phyloP scores from a whole-genome alignment of 1,140 invertebrate genomes.

The Scaptomyza pallida region DNA sequence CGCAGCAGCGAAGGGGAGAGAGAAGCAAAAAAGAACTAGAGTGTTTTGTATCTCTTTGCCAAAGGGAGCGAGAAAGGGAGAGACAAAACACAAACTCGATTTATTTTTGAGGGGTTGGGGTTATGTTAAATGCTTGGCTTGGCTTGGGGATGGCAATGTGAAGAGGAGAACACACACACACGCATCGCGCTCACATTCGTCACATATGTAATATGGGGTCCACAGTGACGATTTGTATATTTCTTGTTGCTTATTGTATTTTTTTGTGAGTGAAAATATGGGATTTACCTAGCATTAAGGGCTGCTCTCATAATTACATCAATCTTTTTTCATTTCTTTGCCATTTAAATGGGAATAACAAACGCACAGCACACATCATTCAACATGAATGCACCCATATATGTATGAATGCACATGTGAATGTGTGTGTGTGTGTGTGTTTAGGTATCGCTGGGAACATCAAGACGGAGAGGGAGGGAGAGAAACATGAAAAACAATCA shows the following conservation, averaged over 20 bases:
- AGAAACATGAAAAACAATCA: neutral
- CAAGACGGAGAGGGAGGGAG: neutral
- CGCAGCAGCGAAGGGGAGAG: neutral
- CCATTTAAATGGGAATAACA: conserved; percentile 67
- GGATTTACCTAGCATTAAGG: conserved; percentile 52
- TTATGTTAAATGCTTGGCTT: neutral
- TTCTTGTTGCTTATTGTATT: neutral
- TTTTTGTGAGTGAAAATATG: conserved; percentile 40
- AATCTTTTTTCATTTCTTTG: conserved; percentile 68
- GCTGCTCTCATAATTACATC: conserved; percentile 69
- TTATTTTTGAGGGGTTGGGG: conserved; percentile 27
- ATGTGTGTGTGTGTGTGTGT: conserved; percentile 3
- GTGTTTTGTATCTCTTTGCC: too few relatives aligned
- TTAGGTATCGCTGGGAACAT: neutral
- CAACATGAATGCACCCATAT: neutral
- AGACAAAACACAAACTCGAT: conserved; percentile 43
- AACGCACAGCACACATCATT: conserved; percentile 34
- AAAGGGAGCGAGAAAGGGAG: conserved; percentile 23
- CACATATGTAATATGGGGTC: conserved; percentile 12
- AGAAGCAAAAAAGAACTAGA: neutral
- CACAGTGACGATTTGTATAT: conserved; percentile 8
- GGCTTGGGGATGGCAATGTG: too few relatives aligned
- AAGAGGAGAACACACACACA: neutral
- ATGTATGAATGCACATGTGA: too few relatives aligned
- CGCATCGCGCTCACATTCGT: neutral